phyloP scores from a whole-genome alignment of 2,888 invertebrate genomes.

The Anoplius nigerrimus region DNA sequence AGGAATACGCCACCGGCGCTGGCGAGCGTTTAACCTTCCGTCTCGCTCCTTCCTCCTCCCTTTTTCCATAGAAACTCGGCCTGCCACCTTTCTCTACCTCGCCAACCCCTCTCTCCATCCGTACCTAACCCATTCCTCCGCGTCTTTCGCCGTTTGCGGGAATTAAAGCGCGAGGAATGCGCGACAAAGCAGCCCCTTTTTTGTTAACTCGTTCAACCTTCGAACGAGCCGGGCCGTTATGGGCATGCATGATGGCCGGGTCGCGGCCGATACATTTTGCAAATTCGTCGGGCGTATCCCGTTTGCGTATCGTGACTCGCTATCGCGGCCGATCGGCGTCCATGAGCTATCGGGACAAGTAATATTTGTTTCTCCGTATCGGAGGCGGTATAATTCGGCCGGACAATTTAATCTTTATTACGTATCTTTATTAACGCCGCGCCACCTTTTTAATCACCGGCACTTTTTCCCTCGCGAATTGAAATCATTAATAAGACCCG shows the following conservation, averaged over 20 bases:
- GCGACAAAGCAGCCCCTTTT: background rate
- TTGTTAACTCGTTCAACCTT: constrained; percentile 11
- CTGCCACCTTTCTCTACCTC: no score
- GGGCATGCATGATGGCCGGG: background rate
- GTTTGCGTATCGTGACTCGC: background rate
- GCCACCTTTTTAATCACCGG: constrained; percentile 1
- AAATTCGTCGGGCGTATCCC: background rate
- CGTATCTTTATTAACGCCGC: background rate
- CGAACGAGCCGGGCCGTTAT: background rate
- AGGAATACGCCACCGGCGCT: constrained; percentile 43
- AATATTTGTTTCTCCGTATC: constrained; percentile 3
- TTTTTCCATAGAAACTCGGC: no score
- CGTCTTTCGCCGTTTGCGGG: constrained; percentile 4
- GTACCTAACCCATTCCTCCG: background rate
- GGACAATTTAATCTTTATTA: no score
- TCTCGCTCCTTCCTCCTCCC: background rate
- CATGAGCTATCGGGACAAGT: background rate
- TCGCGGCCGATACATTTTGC: background rate
- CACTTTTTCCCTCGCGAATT: background rate
- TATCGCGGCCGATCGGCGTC: background rate
- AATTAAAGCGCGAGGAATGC: constrained; percentile 18
- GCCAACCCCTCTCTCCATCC: constrained; percentile 1
- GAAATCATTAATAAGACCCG: constrained; percentile 1
- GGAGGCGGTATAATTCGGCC: no score
- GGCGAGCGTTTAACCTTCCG: constrained; percentile 26